A percentile compares a stretch with the other conserved stretches of the same genome.
Evolutionary conservation across 1,140 invertebrate species (phyloP).

Genomic region (Sminthurinus signatus): DNA sequence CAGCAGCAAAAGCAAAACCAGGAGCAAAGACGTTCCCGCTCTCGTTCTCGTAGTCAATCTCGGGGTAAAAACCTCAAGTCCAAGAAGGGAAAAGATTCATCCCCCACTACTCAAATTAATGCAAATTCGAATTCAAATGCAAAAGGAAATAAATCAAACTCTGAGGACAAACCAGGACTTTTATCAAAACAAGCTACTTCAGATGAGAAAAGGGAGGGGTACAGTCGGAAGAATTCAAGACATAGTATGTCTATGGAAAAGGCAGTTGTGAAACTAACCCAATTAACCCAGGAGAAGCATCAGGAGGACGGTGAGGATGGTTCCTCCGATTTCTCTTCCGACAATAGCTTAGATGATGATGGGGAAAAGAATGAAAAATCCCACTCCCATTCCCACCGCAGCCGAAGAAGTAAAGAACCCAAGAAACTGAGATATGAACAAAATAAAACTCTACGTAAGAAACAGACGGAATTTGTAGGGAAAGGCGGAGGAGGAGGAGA

Average conservation of each 20-base stretch:
- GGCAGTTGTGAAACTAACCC: constrained; percentile 26
- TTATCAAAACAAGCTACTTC: not conserved
- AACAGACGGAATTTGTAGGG: not conserved
- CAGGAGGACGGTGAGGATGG: not conserved
- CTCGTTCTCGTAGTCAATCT: constrained; percentile 12
- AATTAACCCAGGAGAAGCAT: constrained; percentile 21
- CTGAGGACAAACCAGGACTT: too few relatives aligned
- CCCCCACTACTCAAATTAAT: too few relatives aligned
- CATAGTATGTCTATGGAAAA: constrained; percentile 15
- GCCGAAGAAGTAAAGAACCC: not conserved
- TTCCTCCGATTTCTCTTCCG: not conserved
- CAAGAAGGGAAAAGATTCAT: not conserved
- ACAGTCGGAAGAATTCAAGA: constrained; percentile 2
- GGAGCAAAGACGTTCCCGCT: constrained; percentile 12
- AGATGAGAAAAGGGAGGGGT: not conserved
- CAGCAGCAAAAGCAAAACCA: constrained; percentile 19
- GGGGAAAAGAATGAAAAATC: not conserved
- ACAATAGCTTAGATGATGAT: not conserved
- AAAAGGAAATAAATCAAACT: not conserved
- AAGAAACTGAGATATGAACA: not conserved
- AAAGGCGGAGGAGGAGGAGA: not conserved
- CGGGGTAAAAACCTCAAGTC: constrained; percentile 3
- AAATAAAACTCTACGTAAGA: not conserved
- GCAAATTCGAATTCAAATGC: not conserved
- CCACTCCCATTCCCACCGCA: not conserved